Base-by-base conservation (phyloP, 2,113 vertebrate genomes). In the Mastomys natalensis region DNA sequence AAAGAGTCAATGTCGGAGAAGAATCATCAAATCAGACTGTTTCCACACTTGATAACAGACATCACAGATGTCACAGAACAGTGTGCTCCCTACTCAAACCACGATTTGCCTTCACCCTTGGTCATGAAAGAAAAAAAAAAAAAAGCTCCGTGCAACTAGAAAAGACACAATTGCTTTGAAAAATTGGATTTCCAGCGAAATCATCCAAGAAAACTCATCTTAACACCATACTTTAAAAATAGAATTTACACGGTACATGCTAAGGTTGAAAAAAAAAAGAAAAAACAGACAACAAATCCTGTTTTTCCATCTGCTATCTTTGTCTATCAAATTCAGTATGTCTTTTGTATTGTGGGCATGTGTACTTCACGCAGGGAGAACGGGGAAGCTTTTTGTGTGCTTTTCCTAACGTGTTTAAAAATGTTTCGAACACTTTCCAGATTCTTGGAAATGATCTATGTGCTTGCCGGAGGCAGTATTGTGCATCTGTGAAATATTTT, bases 361-460 rank as follows among this genome's bases (percentile, higher is more conserved):
- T 73, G 1, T 81, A 10, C 84, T 93, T 94, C 91, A 68, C n/a
- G 74, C 53, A 80, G 24, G 13, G 58, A 95, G 31, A 93, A 40
- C 60, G 17, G 89, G 60, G 62, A 88, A 45, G 53, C 53, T 86
- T 74, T 76, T 82, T 64, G 88, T 93, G 80, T 95, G 74, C 26
- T 95, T 92, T 92, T 82, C 58, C 85, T 94, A 95, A 55, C 11
- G 13, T 60, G 85, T 92, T 66, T 55, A 19, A 48, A 88, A 55
- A 78, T 72, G 58, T 90, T 84, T 95, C n/a, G 3, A 74, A 88
- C 92, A 29, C 9, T 95, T 22, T 84, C 80, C 62, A 37, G 58
- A 87, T 93, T 95, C 93, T 97, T 82, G 22, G 93, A 92, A 95
- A 96, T 96, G 94, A 96, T 95, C 88, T 97, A 90, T 62, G 72